phyloP scores from a whole-genome alignment of 1,140 invertebrate species.

The Zaprionus inermis region DNA sequence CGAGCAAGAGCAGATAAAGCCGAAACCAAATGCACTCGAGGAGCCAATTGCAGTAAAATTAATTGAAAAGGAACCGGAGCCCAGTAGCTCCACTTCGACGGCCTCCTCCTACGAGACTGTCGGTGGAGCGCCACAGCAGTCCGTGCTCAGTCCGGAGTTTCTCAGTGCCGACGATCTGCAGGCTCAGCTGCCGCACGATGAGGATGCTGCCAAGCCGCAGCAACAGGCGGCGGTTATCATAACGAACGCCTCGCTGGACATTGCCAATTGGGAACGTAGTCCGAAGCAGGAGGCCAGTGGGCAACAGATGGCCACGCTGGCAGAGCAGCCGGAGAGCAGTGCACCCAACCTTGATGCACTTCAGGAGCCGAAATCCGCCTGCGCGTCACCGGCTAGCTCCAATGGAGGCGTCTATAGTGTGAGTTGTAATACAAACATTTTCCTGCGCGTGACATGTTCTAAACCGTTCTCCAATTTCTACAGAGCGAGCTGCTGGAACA shows the following conservation, averaged over 20 bases:
- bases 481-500: constrained; percentile 93
- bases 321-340: constrained; percentile 22
- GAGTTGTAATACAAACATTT: constrained; percentile 79
- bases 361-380: constrained; percentile 85
- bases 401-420: constrained; percentile 95
- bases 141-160: constrained; percentile 74
- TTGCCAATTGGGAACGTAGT: constrained; percentile 84
- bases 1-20: background rate
- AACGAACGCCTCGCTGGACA: constrained; percentile 88
- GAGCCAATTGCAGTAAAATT: background rate
- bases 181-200: constrained; percentile 58
- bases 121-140: constrained; percentile 50
- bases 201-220: constrained; percentile 32
- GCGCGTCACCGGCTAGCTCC: constrained; percentile 92
- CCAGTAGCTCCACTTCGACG: constrained; percentile 77
- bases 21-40: background rate
- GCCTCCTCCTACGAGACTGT: constrained; percentile 83
- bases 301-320: constrained; percentile 67
- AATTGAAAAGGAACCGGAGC: constrained; percentile 33
- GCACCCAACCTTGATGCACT: constrained; percentile 72
- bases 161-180: constrained; percentile 78
- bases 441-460: background rate
- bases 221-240: constrained; percentile 86
- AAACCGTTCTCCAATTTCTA: background rate
- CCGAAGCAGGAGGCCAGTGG: constrained; percentile 53